Evolutionary conservation across 2,888 invertebrate genomes (phyloP).

Genomic region (Eupithecia tripunctaria): DNA sequence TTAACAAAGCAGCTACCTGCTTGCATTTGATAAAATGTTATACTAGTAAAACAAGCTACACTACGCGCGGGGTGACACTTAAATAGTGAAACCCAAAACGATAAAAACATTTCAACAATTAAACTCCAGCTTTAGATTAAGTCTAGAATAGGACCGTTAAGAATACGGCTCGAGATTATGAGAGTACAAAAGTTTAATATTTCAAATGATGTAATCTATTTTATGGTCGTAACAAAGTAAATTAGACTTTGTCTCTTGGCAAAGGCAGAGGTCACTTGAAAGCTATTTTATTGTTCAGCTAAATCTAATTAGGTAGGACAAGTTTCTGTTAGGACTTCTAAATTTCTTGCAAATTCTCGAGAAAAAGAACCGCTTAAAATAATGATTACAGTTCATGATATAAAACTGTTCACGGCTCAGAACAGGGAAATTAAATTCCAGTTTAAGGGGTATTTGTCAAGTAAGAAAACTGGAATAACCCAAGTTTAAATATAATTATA

Average conservation of each 20-base stretch:
- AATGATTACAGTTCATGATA: neutral
- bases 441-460: too few relatives aligned
- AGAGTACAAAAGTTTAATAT: slow-evolving; percentile 21
- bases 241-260: slow-evolving; percentile 36
- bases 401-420: neutral
- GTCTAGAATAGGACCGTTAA: slow-evolving; percentile 7
- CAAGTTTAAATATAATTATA: too few relatives aligned
- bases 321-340: slow-evolving; percentile 32
- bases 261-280: slow-evolving; percentile 33
- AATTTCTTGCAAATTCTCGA: neutral
- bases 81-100: neutral
- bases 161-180: neutral
- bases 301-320: slow-evolving; percentile 6
- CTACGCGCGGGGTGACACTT: too few relatives aligned
- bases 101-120: slow-evolving; percentile 29
- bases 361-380: neutral
- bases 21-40: too few relatives aligned
- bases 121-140: slow-evolving; percentile 36
- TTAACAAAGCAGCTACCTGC: too few relatives aligned
- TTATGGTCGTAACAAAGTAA: slow-evolving; percentile 27
- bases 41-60: too few relatives aligned
- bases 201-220: slow-evolving; percentile 34
- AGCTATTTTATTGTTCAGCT: slow-evolving; percentile 15
- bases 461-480: too few relatives aligned
- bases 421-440: neutral